Evolutionary conservation across 2,797 vertebrate species (phyloP).

Genomic region (Amniataba percoides): DNA sequence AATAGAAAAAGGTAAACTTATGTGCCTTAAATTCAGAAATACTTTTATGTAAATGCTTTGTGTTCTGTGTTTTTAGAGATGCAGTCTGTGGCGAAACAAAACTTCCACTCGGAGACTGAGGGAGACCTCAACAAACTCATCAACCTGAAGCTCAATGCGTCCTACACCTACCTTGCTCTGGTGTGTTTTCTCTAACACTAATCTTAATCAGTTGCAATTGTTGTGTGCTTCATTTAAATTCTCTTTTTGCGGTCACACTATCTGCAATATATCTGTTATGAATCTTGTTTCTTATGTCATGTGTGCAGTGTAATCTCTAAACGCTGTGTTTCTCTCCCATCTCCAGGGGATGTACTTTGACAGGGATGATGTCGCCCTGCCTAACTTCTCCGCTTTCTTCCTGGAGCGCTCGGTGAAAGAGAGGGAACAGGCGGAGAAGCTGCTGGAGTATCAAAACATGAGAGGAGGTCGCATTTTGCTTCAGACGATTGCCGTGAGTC

Average conservation of each 20-base stretch:
- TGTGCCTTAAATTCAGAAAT: background rate
- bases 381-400: constrained; percentile 86
- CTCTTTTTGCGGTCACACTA: background rate
- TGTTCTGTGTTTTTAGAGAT: constrained; percentile 69
- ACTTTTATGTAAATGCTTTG: accelerated
- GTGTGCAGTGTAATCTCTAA: background rate
- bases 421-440: constrained; percentile 84
- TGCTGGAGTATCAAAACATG: constrained; percentile 86
- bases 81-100: constrained; percentile 83
- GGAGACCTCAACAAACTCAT: constrained; percentile 83
- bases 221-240: background rate
- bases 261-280: too few relatives aligned
- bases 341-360: constrained; percentile 88
- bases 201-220: background rate
- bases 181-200: constrained; percentile 48
- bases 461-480: constrained; percentile 86
- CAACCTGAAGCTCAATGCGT: constrained; percentile 83
- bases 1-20: accelerated
- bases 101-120: constrained; percentile 81
- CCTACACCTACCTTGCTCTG: constrained; percentile 83
- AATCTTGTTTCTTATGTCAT: background rate
- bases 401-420: constrained; percentile 84
- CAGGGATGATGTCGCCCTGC: constrained; percentile 87
- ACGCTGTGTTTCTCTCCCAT: background rate
- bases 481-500: constrained; percentile 82